These are phyloP conservation scores for Cololabis saira DNA, from an alignment of 2,113 vertebrate genomes.

Conservation along the genomic window DNA sequence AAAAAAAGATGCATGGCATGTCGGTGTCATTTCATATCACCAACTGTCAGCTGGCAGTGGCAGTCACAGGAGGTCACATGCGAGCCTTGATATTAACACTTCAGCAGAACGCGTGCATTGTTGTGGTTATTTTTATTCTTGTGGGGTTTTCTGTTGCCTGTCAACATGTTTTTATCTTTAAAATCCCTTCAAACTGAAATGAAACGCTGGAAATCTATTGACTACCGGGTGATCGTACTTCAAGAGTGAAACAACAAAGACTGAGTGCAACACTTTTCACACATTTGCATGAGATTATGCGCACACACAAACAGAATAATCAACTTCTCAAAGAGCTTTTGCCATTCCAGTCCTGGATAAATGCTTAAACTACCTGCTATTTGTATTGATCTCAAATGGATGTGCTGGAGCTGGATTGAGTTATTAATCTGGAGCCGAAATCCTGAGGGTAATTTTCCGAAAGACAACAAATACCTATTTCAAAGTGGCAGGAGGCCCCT, in stretches of 20 bases:
- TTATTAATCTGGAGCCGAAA: conserved; percentile 48
- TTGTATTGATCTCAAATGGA: conserved; percentile 52
- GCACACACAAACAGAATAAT: not conserved
- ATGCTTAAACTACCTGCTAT: conserved; percentile 34
- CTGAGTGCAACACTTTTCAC: not conserved
- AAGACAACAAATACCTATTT: conserved; percentile 43
- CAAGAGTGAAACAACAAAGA: conserved; percentile 7
- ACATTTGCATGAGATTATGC: not conserved
- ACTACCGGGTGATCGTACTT: not conserved
- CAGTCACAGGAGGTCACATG: conserved; percentile 38
- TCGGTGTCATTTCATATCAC: conserved; percentile 42
- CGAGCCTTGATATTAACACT: conserved; percentile 48
- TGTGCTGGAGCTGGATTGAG: conserved; percentile 54
- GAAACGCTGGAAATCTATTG: not conserved
- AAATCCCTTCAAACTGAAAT: conserved; percentile 3
- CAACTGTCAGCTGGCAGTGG: conserved; percentile 41
- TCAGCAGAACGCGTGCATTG: conserved; percentile 25
- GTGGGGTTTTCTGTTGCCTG: conserved; percentile 3
- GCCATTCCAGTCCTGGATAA: conserved; percentile 7
- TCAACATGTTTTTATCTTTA: conserved; percentile 1
- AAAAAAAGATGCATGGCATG: conserved; percentile 11
- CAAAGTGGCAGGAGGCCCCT: conserved; percentile 10
- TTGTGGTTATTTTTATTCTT: not conserved
- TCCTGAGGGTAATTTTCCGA: conserved; percentile 46
- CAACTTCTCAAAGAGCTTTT: not conserved